These are phyloP conservation scores for Anarsia innoxiella DNA, from an alignment of 2,888 invertebrate genomes.

Conservation along the genomic window DNA sequence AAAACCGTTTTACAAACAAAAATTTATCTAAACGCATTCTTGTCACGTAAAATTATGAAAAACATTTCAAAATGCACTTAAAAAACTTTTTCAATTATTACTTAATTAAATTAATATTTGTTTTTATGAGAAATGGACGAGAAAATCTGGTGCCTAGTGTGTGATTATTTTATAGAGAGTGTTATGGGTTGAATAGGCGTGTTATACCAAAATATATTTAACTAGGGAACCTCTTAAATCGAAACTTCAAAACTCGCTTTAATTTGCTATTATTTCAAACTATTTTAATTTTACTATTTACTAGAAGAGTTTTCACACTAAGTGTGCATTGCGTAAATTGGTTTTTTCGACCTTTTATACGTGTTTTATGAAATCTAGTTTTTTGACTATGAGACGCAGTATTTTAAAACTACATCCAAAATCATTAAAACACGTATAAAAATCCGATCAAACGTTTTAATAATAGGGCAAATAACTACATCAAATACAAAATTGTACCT, in stretches of 20 bases:
- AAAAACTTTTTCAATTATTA: slow-evolving; percentile 16
- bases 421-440: too few species aligned
- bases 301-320: slow-evolving; percentile 32
- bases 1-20: slow-evolving; percentile 28
- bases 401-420: too few species aligned
- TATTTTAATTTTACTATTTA: slow-evolving; percentile 36
- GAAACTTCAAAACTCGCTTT: slow-evolving; percentile 34
- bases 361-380: too few species aligned
- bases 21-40: slow-evolving; percentile 31
- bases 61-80: slow-evolving; percentile 27
- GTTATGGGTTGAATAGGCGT: slow-evolving; percentile 45
- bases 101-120: slow-evolving; percentile 5
- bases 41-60: slow-evolving; percentile 34
- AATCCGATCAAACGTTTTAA: too few species aligned
- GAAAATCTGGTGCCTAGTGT: slow-evolving; percentile 36
- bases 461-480: slow-evolving; percentile 49
- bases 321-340: slow-evolving; percentile 26
- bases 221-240: slow-evolving; percentile 36
- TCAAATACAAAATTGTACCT: slow-evolving; percentile 56
- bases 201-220: slow-evolving; percentile 36
- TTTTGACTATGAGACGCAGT: too few species aligned
- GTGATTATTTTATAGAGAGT: slow-evolving; percentile 25
- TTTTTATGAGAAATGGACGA: slow-evolving; percentile 21
- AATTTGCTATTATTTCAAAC: slow-evolving; percentile 31
- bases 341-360: slow-evolving; percentile 16